Conservation (phyloP, 2,888 invertebrate genomes). For the Noctua janthina region DNA sequence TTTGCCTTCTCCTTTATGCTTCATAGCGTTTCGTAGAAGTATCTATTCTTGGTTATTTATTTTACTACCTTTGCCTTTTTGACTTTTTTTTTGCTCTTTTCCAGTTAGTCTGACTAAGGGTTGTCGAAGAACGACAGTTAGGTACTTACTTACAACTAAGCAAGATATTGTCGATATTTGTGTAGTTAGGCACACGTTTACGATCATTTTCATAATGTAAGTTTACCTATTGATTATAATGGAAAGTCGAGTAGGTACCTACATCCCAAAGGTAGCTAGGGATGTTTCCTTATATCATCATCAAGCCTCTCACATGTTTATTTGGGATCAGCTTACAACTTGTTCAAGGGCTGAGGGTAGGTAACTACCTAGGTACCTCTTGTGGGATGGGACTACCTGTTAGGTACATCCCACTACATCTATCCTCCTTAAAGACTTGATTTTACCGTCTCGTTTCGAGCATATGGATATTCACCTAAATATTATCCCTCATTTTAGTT, state of each 20-base stretch:
- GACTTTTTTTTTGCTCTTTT: constrained; percentile 9
- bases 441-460: background rate
- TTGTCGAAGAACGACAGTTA: background rate
- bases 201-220: background rate
- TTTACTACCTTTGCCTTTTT: constrained; percentile 24
- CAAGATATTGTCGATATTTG: background rate
- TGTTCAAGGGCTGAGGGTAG: background rate
- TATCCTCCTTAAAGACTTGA: background rate
- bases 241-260: background rate
- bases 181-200: background rate
- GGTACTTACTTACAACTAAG: background rate
- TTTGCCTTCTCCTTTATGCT: constrained; percentile 68
- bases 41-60: constrained; percentile 57
- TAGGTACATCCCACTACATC: background rate
- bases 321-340: constrained; percentile 37
- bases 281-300: background rate
- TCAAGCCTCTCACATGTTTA: constrained; percentile 19
- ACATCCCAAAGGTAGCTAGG: background rate
- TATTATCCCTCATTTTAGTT: background rate
- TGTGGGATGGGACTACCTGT: background rate
- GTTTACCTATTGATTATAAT: background rate
- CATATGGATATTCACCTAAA: background rate
- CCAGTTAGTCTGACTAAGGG: background rate
- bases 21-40: constrained; percentile 66
- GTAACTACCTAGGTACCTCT: background rate